phyloP scores from a whole-genome alignment of 2,797 vertebrate genomes.

The Melopsittacus undulatus region DNA sequence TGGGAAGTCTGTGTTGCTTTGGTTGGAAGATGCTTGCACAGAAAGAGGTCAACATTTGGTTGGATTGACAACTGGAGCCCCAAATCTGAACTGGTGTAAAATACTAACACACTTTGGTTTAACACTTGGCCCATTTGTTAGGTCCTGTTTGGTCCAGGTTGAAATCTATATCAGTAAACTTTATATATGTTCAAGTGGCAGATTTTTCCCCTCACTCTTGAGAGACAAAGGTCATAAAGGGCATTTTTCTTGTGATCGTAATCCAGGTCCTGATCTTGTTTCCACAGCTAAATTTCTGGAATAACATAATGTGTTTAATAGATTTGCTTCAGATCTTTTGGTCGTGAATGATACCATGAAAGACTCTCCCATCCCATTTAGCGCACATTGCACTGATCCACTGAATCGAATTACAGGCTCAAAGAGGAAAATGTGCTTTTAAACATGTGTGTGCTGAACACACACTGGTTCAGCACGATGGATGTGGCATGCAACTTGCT shows the following conservation, averaged over 20 bases:
- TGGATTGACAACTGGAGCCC: neutral
- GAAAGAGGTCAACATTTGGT: neutral
- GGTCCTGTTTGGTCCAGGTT: neutral
- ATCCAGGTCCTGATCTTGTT: slow-evolving; percentile 65
- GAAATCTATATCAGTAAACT: slow-evolving; percentile 44
- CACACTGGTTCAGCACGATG: neutral
- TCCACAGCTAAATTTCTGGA: slow-evolving; percentile 60
- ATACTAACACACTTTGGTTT: neutral
- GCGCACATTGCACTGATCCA: neutral
- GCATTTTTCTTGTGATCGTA: slow-evolving; percentile 59
- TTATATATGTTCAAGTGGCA: slow-evolving; percentile 21
- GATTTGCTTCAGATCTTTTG: slow-evolving; percentile 60
- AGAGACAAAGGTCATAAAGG: slow-evolving; percentile 62
- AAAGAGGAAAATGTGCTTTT: neutral
- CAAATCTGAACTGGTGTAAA: neutral
- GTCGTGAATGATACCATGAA: slow-evolving; percentile 13
- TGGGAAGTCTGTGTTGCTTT: neutral
- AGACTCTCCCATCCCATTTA: slow-evolving; percentile 29
- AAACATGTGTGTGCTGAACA: neutral
- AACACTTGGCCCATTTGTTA: neutral
- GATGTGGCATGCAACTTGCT: neutral
- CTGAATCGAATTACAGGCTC: slow-evolving; percentile 48
- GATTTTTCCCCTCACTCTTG: slow-evolving; percentile 44
- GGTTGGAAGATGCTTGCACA: neutral
- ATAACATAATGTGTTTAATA: slow-evolving; percentile 59